phyloP scores from a whole-genome alignment of 2,113 vertebrate genomes.

The Daboia siamensis region DNA sequence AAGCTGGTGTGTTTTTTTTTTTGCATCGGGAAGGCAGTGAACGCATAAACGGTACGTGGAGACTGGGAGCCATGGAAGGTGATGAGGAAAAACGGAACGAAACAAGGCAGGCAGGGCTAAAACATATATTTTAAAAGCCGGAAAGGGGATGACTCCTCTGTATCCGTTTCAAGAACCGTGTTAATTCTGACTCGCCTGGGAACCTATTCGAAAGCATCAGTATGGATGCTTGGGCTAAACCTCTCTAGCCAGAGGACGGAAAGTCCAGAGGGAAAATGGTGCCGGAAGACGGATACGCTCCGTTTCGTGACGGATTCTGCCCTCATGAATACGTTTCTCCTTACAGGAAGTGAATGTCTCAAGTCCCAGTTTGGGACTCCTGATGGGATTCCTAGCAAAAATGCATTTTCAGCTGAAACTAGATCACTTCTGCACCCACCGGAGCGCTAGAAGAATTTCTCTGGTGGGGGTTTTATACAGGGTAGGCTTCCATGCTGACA shows the following conservation, averaged over 20 bases:
- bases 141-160: not conserved
- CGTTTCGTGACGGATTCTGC: not conserved
- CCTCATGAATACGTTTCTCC: slow-evolving; percentile 10
- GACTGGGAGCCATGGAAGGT: not conserved
- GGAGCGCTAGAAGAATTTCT: not conserved
- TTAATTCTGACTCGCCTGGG: not conserved
- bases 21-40: not conserved
- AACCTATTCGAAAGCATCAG: not conserved
- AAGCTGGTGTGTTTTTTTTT: not conserved
- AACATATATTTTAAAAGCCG: not conserved
- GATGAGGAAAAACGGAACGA: not conserved
- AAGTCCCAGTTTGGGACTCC: slow-evolving; percentile 16
- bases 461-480: slow-evolving; percentile 4
- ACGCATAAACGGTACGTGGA: not conserved
- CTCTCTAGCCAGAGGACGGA: not conserved
- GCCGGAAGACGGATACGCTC: slow-evolving; percentile 4
- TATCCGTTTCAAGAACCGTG: not conserved
- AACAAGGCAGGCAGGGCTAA: not conserved
- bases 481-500: not conserved
- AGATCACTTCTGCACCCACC: slow-evolving; percentile 16
- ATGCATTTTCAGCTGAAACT: slow-evolving; percentile 19
- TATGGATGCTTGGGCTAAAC: not conserved
- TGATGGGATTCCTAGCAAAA: slow-evolving; percentile 20
- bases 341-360: slow-evolving; percentile 15
- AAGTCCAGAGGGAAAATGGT: not conserved